Conservation (phyloP, 2,113 vertebrate genomes). For the Urocitellus parryii region DNA sequence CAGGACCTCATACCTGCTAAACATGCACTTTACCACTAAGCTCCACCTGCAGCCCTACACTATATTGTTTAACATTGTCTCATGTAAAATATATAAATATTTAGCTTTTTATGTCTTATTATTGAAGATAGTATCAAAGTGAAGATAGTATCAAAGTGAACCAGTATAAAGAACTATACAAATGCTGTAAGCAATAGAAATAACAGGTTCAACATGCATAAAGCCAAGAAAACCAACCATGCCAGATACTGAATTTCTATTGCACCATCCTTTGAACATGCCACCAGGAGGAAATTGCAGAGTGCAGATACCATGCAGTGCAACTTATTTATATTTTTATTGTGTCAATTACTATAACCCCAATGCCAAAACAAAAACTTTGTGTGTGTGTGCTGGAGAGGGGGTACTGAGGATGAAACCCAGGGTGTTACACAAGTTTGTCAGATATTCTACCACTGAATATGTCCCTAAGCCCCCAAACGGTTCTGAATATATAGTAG, state of each 20-base stretch:
- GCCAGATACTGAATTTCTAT: slow-evolving; percentile 90
- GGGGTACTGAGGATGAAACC: not conserved
- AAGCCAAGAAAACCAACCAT: slow-evolving; percentile 91
- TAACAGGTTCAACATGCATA: slow-evolving; percentile 92
- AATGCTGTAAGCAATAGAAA: slow-evolving; percentile 90
- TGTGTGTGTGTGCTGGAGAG: not conserved
- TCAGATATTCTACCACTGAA: not conserved
- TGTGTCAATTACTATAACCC: slow-evolving; percentile 18
- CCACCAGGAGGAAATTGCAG: slow-evolving; percentile 85
- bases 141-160: too few species aligned
- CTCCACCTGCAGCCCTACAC: not conserved
- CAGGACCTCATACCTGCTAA: not conserved
- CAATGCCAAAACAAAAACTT: not conserved
- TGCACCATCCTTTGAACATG: slow-evolving; percentile 92
- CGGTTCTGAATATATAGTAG: not conserved
- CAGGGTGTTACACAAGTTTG: too few species aligned
- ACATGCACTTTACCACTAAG: not conserved
- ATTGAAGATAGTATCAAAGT: too few species aligned
- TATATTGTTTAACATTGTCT: slow-evolving; percentile 29
- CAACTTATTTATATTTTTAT: slow-evolving; percentile 38
- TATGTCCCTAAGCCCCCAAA: not conserved
- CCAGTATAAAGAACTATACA: not conserved
- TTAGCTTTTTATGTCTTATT: not conserved
- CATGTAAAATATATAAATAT: not conserved
- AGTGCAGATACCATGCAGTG: slow-evolving; percentile 93